phyloP scores from a whole-genome alignment of 2,888 invertebrate species.

The Hemithea aestivaria region DNA sequence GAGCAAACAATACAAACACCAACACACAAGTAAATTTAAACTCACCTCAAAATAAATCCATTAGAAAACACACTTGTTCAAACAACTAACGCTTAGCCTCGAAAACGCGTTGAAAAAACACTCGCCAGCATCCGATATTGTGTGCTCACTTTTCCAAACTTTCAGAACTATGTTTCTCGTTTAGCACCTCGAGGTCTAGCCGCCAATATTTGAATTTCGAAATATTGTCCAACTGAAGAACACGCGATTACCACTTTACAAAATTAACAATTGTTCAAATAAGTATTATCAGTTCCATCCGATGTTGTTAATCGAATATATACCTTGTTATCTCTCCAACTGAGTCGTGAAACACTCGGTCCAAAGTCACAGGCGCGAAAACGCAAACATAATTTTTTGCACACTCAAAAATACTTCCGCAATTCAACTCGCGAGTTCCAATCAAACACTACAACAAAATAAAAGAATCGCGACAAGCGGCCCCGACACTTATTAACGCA shows the following conservation, averaged over 20 bases:
- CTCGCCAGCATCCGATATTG: constrained; percentile 63
- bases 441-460: constrained; percentile 63
- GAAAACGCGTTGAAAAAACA: constrained; percentile 79
- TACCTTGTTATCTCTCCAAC: constrained; percentile 44
- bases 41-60: constrained; percentile 80
- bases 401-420: constrained; percentile 59
- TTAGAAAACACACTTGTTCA: constrained; percentile 80
- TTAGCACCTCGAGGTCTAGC: constrained; percentile 50
- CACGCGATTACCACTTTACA: constrained; percentile 25
- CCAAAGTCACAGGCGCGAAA: constrained; percentile 40
- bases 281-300: constrained; percentile 27
- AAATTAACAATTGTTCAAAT: constrained; percentile 35
- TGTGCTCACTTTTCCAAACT: constrained; percentile 74
- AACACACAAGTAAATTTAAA: constrained; percentile 78
- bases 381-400: constrained; percentile 48
- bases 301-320: constrained; percentile 38
- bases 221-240: constrained; percentile 39
- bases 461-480: constrained; percentile 64
- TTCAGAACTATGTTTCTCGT: constrained; percentile 61
- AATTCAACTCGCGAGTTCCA: constrained; percentile 52
- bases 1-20: constrained; percentile 77
- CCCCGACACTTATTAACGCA: constrained; percentile 74
- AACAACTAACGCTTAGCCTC: constrained; percentile 79
- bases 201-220: constrained; percentile 53
- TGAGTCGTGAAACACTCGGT: constrained; percentile 44